Evolutionary conservation across 2,113 vertebrate species (phyloP), one percentile per base, ranked within the genome.

Genomic region (Podiceps cristatus): DNA sequence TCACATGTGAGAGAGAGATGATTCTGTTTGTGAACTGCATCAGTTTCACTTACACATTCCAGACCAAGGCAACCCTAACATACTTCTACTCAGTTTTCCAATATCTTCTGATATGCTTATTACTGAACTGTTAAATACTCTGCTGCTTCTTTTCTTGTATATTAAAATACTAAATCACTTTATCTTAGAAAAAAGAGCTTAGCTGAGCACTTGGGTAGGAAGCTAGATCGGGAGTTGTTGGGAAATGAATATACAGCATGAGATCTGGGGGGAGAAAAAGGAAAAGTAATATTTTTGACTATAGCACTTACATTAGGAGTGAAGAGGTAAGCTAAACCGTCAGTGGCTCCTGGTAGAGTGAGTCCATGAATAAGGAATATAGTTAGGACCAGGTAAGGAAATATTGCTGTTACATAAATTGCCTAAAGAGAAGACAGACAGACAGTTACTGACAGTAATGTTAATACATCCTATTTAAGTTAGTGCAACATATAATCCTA

Each of bases 301-400:
- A 11, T 12, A 47, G 33, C 22, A 97, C 99, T 98, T 94, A 99
- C 99, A 0, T 99, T 78, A 35, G 99, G 99, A 29, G 99, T 99
- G 94, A 99, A 99, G 74, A 99, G 98, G 93, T 99, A 99, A 66
- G 24, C 2, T 20, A 99, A 94, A 52, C 99, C 99, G 0, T 98
- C 96, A 2, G 88, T 91, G 0, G 99, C 99, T 90, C 99, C 99
- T 1, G 99, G 99, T 42, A 99, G 97, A 19, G 98, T 99, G 69
- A 99, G 98, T 22, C 98, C 99, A 33, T 98, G 97, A 77, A 99
- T 87, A 52, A 99, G 97, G 96, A 99, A 99, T 95, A 99, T 94
- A 8, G 99, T 99, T 92, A 99, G 96, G n/a, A 99, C 98, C 82
- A 99, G 85, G 90, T 99, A 99, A 1, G 99, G 99, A 89, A 99